phyloP scores from a whole-genome alignment of 2,888 invertebrate species.

The Scaptomyza caliginosa region DNA sequence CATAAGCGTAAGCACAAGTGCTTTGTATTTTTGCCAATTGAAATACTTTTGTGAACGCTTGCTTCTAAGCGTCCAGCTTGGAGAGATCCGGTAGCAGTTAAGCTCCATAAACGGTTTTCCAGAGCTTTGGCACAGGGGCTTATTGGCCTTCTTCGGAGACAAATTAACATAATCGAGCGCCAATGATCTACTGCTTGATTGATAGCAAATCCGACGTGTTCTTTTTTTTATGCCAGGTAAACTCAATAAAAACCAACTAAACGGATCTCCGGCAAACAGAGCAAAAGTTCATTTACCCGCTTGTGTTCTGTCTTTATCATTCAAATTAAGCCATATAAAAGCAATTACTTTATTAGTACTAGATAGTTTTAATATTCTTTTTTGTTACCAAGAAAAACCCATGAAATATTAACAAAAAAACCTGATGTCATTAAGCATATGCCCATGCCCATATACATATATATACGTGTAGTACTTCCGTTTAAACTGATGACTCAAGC shows the following conservation, averaged over 20 bases:
- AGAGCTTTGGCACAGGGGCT: constrained; percentile 35
- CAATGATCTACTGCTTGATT: constrained; percentile 40
- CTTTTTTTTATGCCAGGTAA: constrained; percentile 11
- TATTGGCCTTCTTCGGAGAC: constrained; percentile 54
- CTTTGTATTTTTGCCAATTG: constrained; percentile 46
- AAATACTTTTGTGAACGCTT: constrained; percentile 27
- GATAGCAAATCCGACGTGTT: too few species aligned
- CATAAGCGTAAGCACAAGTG: constrained; percentile 45
- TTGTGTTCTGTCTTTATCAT: constrained; percentile 2
- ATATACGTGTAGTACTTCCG: constrained; percentile 36
- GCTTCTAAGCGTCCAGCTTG: constrained; percentile 26
- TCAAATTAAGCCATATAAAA: not conserved
- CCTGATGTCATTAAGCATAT: constrained; percentile 55
- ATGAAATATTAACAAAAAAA: constrained; percentile 27
- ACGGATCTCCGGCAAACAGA: constrained; percentile 28
- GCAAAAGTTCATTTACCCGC: constrained; percentile 40
- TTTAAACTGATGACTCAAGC: constrained; percentile 42
- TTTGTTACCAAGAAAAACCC: constrained; percentile 42
- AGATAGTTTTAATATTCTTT: too few species aligned
- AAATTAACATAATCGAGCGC: constrained; percentile 53
- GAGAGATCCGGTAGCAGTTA: constrained; percentile 55
- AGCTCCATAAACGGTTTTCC: constrained; percentile 41
- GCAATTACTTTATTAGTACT: constrained; percentile 5
- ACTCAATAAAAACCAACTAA: not conserved
- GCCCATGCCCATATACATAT: too few species aligned